Conservation (phyloP, 2,113 vertebrate species). For the Chaetodon trifascialis region DNA sequence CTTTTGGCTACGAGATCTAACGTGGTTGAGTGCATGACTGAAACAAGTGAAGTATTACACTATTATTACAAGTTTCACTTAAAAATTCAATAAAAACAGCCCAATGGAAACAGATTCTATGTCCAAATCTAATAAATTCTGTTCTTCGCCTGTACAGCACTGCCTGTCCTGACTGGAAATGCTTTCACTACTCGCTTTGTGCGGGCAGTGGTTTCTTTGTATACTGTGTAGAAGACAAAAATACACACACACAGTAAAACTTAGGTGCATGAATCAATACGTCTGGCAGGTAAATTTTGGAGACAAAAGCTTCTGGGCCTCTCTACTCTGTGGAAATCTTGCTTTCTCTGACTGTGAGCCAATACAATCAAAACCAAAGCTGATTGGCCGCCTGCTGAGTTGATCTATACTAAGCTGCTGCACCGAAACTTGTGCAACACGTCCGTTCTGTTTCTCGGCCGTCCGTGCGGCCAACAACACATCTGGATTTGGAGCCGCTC, state of each 20-base stretch:
- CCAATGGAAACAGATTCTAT: constrained; percentile 12
- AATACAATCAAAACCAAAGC: constrained; percentile 1
- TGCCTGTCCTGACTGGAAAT: neutral
- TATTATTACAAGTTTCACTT: neutral
- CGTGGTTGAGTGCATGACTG: neutral
- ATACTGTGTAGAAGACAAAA: neutral
- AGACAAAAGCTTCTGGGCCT: constrained; percentile 7
- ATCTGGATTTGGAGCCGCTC: neutral
- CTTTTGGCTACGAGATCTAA: constrained; percentile 11
- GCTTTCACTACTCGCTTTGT: neutral
- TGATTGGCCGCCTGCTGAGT: constrained; percentile 9
- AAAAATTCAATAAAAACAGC: neutral
- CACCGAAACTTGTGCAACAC: constrained; percentile 15
- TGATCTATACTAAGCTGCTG: constrained; percentile 16
- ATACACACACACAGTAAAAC: constrained; percentile 13
- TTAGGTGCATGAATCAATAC: constrained; percentile 18
- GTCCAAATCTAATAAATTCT: neutral
- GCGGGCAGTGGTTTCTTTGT: neutral
- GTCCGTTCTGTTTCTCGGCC: neutral
- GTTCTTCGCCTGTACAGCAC: neutral
- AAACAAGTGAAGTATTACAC: constrained; percentile 3
- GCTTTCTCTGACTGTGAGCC: constrained; percentile 17
- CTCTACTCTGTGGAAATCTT: constrained; percentile 2
- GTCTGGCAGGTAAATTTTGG: constrained; percentile 19
- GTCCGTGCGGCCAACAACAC: neutral